phyloP scores from a whole-genome alignment of 2,888 invertebrate species.

The Tiliacea citrago region DNA sequence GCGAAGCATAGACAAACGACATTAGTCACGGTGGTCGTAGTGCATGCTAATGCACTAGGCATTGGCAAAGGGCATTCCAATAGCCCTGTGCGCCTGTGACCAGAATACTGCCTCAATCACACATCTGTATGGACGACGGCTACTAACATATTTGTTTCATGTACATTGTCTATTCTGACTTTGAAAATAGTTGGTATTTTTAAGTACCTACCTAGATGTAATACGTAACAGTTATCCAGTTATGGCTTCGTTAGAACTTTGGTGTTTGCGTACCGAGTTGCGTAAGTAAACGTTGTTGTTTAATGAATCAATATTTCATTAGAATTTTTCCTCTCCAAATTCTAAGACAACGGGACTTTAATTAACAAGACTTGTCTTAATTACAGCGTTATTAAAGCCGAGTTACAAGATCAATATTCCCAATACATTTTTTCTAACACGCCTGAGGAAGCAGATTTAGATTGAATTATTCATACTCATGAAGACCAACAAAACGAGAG shows the following conservation, averaged over 20 bases:
- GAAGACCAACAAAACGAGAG: constrained; percentile 46
- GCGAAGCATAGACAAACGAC: constrained; percentile 59
- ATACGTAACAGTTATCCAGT: constrained; percentile 19
- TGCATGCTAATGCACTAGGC: constrained; percentile 72
- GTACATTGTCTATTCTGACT: constrained; percentile 32
- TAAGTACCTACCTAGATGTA: neutral
- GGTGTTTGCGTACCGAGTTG: constrained; percentile 32
- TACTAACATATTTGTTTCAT: constrained; percentile 50
- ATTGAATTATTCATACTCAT: constrained; percentile 57
- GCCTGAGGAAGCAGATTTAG: constrained; percentile 30
- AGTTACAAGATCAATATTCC: constrained; percentile 19
- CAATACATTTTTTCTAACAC: constrained; percentile 21
- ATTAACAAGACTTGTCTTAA: constrained; percentile 25
- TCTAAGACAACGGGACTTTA: constrained; percentile 41
- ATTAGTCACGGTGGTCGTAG: constrained; percentile 58
- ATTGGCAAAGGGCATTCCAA: constrained; percentile 74
- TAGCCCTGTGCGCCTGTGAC: constrained; percentile 74
- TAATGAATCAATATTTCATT: constrained; percentile 48
- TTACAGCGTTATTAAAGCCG: constrained; percentile 19
- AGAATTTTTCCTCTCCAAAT: constrained; percentile 36
- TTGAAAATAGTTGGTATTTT: constrained; percentile 15
- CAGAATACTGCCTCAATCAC: constrained; percentile 73
- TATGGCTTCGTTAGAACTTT: constrained; percentile 34
- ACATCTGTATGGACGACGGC: constrained; percentile 69
- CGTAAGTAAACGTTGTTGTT: constrained; percentile 41